A percentile compares a stretch with the other conserved stretches of the same genome.
Conservation (phyloP, 2,797 vertebrate species). For the Potorous gilbertii region DNA sequence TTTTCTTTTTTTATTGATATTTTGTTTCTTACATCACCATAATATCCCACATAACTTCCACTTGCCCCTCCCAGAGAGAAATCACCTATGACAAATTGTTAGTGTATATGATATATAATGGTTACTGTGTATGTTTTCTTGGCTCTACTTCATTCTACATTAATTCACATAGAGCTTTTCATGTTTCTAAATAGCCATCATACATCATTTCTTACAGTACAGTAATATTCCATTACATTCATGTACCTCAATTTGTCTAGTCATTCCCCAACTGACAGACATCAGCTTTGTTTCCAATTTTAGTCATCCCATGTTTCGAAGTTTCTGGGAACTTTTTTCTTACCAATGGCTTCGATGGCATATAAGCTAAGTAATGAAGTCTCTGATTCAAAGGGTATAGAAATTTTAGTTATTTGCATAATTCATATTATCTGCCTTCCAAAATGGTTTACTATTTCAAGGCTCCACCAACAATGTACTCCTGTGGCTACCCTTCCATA, state of each 20-base stretch:
- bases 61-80: not conserved
- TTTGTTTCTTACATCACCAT: not conserved
- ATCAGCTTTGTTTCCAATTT: not conserved
- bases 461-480: not conserved
- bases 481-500: not conserved
- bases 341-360: too few species aligned
- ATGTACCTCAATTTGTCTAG: not conserved
- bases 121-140: not conserved
- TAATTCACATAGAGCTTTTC: not conserved
- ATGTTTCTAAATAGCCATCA: not conserved
- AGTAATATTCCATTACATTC: not conserved
- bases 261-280: too few species aligned
- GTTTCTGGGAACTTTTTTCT: not conserved
- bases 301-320: not conserved
- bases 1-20: not conserved
- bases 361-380: not conserved
- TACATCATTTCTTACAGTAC: not conserved
- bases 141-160: not conserved
- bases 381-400: not conserved
- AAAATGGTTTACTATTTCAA: not conserved
- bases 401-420: not conserved
- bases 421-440: too few species aligned
- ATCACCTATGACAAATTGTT: not conserved
- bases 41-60: not conserved
- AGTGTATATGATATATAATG: not conserved